Base-by-base conservation (phyloP, 2,888 invertebrate genomes). In the Orgyia antiqua region DNA sequence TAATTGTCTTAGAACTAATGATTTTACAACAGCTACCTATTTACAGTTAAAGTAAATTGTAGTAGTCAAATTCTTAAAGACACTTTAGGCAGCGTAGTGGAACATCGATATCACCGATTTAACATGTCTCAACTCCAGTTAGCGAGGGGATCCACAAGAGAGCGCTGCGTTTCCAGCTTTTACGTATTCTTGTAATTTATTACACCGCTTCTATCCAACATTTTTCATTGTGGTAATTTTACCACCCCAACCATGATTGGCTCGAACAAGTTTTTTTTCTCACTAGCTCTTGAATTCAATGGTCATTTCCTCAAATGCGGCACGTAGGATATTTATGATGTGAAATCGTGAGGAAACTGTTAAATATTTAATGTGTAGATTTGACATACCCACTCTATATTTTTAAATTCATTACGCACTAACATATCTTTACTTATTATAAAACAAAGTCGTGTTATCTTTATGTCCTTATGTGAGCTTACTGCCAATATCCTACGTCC, bases 161-260 rank as follows among this genome's bases (percentile, higher is more conserved):
- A 44, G 48, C 54, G 51, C 47, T 33, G 42, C 39, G 42, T 46
- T 52, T 47, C 49, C 51, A 57, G 60, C 62, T 67, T 67, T 66
- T 60, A 68, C 65, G 58, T 68, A 61, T 68, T 64, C 62, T 58
- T 54, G 60, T 70, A 70, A 77, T 76, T 76, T 73, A 76, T 73
- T 65, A 65, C 60, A 38, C 50, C 44, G 45, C 40, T 10, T 36
- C 48, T 33, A 46, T 45, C 44, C 50, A 46, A 46, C 57, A 59
- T 71, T 68, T 74, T 68, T 71, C 67, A 67, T 56, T 51, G 46
- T 58, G 52, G 56, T 65, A 63, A 65, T 67, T 62, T 58, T 51
- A 42, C 57, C 57, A 42, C 48, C 62, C 53, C 51, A 36, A 58
- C 65, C 59, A 67, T 68, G 55, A 73, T 70, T 69, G 66, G 56